These are phyloP conservation scores for Synanthedon formicaeformis DNA, from an alignment of 2,888 invertebrate species.

Conservation along the genomic window DNA sequence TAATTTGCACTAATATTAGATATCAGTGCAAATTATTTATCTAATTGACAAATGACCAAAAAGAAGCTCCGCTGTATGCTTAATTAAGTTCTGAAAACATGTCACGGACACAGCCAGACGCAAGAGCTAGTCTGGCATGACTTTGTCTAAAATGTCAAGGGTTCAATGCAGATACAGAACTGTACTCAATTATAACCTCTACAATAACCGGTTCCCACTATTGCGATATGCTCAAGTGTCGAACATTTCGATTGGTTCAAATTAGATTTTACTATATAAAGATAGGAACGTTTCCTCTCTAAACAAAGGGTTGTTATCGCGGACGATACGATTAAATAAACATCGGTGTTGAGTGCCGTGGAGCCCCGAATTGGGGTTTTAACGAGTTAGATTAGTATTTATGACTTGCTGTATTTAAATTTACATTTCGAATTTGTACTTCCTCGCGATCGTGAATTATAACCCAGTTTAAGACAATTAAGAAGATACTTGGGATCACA, in stretches of 20 bases:
- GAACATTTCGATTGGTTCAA: conserved; percentile 7
- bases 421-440: background rate
- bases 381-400: background rate
- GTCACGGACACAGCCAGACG: too few relatives aligned
- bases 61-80: too few relatives aligned
- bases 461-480: too few relatives aligned
- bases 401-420: background rate
- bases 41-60: too few relatives aligned
- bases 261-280: conserved; percentile 24
- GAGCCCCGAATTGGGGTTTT: background rate
- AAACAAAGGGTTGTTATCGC: conserved; percentile 16
- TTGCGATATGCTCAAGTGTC: background rate
- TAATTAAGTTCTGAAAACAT: too few relatives aligned
- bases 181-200: too few relatives aligned
- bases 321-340: conserved; percentile 21
- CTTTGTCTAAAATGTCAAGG: too few relatives aligned
- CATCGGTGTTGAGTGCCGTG: conserved; percentile 6
- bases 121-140: too few relatives aligned
- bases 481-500: too few relatives aligned
- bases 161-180: too few relatives aligned
- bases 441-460: background rate
- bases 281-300: conserved; percentile 19
- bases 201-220: background rate
- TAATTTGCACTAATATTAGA: too few relatives aligned
- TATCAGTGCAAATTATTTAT: too few relatives aligned